These are phyloP conservation scores for Thelaira solivaga DNA, from an alignment of 2,888 invertebrate genomes.

Conservation along the genomic window DNA sequence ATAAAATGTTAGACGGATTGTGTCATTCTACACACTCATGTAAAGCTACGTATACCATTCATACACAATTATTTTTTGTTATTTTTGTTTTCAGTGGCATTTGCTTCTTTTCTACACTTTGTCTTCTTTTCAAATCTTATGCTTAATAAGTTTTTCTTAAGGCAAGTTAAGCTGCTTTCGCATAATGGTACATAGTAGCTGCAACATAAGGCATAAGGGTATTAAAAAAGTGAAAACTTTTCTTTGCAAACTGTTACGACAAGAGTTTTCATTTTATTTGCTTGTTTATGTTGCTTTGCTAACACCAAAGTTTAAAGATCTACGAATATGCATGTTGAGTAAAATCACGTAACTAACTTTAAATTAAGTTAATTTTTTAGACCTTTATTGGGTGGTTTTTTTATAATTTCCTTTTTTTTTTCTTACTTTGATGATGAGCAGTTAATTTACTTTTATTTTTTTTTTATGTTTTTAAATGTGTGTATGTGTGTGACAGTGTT, in stretches of 20 bases:
- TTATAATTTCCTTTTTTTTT: not conserved
- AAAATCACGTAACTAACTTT: constrained; percentile 55
- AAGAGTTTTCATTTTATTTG: constrained; percentile 44
- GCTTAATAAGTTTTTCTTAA: not conserved
- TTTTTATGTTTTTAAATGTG: not conserved
- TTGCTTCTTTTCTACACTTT: not conserved
- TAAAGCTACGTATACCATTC: constrained; percentile 2
- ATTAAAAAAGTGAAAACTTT: constrained; percentile 32
- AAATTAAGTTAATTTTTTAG: constrained; percentile 48
- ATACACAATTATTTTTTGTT: constrained; percentile 3
- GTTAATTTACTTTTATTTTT: constrained; percentile 44
- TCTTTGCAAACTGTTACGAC: constrained; percentile 37
- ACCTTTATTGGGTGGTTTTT: not conserved
- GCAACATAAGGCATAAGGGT: not conserved
- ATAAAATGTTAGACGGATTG: constrained; percentile 49
- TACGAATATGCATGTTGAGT: not conserved
- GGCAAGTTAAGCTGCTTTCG: constrained; percentile 30
- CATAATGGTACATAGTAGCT: not conserved
- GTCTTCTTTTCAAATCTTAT: not conserved
- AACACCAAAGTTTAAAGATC: not conserved
- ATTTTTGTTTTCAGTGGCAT: constrained; percentile 10
- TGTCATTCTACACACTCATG: not conserved
- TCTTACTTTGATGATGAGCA: constrained; percentile 39
- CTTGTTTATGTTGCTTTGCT: constrained; percentile 27
- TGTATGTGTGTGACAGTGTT: too few species aligned